These are phyloP conservation scores for Grammomys dolichurus DNA, from an alignment of 2,113 vertebrate species.

Conservation along the genomic window DNA sequence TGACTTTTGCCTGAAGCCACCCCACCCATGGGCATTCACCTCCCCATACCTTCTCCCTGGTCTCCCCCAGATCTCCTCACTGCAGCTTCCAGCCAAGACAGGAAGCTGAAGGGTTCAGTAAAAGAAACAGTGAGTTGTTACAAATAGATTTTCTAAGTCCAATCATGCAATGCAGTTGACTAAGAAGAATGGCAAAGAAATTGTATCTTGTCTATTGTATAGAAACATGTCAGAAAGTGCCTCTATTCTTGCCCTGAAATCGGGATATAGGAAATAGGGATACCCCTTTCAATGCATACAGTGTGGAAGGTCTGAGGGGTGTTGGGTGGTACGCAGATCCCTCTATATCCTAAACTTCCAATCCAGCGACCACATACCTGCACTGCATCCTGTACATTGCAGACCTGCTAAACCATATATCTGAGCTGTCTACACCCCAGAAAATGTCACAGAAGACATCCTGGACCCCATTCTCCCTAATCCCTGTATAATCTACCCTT, in stretches of 20 bases:
- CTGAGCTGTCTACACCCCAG: slow-evolving; percentile 45
- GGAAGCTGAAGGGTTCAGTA: not conserved
- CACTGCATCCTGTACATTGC: not conserved
- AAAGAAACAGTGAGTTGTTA: not conserved
- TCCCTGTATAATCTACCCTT: slow-evolving; percentile 61
- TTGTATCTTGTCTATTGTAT: not conserved
- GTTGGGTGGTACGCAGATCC: not conserved
- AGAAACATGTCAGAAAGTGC: not conserved
- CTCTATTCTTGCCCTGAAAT: slow-evolving; percentile 22
- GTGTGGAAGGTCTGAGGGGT: not conserved
- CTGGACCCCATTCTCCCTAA: slow-evolving; percentile 35
- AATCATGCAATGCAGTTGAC: not conserved
- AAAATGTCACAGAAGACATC: slow-evolving; percentile 1
- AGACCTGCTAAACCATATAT: not conserved
- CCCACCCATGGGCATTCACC: too few relatives aligned
- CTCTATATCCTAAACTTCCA: slow-evolving; percentile 11
- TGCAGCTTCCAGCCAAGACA: not conserved
- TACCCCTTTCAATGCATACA: not conserved
- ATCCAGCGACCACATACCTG: not conserved
- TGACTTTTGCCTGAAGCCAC: not conserved
- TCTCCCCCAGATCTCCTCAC: not conserved
- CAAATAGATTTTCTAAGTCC: not conserved
- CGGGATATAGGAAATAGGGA: not conserved
- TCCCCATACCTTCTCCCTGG: not conserved
- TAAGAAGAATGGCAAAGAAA: slow-evolving; percentile 31